phyloP scores from a whole-genome alignment of 2,797 vertebrate genomes.

The Potorous gilbertii region DNA sequence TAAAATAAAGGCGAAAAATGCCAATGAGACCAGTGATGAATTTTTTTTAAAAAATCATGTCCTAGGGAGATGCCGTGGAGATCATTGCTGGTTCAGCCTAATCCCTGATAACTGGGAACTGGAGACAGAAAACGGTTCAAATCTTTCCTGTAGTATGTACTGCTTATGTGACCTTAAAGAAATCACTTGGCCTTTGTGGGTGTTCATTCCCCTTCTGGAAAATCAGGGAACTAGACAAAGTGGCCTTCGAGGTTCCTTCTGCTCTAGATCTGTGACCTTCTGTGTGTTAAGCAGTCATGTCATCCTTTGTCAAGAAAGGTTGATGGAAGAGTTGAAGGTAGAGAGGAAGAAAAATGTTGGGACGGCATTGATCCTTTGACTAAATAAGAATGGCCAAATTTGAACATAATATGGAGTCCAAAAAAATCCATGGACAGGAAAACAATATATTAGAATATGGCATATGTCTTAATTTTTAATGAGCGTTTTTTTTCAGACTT shows the following conservation, averaged over 20 bases:
- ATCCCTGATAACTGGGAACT: neutral
- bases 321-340: conserved; percentile 2
- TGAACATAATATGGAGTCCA: neutral
- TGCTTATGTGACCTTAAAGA: neutral
- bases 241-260: neutral
- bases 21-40: neutral
- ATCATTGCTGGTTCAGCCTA: neutral
- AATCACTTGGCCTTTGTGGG: neutral
- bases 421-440: neutral
- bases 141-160: neutral
- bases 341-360: conserved; percentile 3
- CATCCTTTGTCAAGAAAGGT: neutral
- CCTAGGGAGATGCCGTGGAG: neutral
- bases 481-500: conserved; percentile 32
- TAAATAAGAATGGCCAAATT: neutral
- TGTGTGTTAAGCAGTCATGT: neutral
- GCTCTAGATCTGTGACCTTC: neutral
- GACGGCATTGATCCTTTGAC: neutral
- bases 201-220: neutral
- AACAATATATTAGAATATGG: neutral
- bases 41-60: neutral
- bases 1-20: neutral
- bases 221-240: neutral
- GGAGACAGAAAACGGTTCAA: neutral
- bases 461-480: neutral